A percentile compares a stretch with the other conserved stretches of the same genome.
Conservation (phyloP, 2,113 vertebrate species). For the Eonycteris spelaea region DNA sequence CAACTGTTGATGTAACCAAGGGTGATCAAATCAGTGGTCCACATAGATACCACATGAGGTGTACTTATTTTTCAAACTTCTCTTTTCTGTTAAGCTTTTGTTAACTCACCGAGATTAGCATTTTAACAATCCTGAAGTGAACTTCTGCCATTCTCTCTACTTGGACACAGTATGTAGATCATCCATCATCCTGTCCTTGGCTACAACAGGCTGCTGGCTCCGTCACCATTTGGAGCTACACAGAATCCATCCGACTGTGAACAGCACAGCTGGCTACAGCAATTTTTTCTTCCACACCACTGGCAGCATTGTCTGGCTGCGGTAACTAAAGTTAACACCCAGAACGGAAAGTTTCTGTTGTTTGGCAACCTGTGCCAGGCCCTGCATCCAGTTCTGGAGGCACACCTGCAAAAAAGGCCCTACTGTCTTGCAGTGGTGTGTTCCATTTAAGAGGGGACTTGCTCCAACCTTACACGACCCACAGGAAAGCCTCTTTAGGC, state of each 20-base stretch:
- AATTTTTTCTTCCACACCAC: slow-evolving; percentile 85
- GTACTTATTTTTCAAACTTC: slow-evolving; percentile 77
- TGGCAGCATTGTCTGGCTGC: slow-evolving; percentile 87
- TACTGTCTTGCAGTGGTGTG: not conserved
- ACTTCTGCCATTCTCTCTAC: slow-evolving; percentile 85
- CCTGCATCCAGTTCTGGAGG: slow-evolving; percentile 64
- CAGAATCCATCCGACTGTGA: slow-evolving; percentile 85
- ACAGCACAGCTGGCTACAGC: slow-evolving; percentile 90
- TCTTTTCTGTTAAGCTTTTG: slow-evolving; percentile 80
- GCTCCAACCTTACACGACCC: not conserved
- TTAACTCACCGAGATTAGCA: slow-evolving; percentile 86
- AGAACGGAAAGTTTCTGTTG: slow-evolving; percentile 84
- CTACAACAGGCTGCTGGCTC: slow-evolving; percentile 87
- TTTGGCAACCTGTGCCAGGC: slow-evolving; percentile 71
- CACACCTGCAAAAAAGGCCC: slow-evolving; percentile 78
- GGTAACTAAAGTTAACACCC: slow-evolving; percentile 89
- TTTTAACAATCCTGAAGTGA: slow-evolving; percentile 90
- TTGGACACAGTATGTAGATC: slow-evolving; percentile 83
- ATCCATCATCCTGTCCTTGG: slow-evolving; percentile 90
- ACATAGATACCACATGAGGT: slow-evolving; percentile 60
- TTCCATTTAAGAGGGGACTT: not conserved
- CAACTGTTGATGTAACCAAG: slow-evolving; percentile 61
- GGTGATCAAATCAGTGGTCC: slow-evolving; percentile 62
- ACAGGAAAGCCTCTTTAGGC: not conserved
- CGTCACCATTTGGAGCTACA: slow-evolving; percentile 83